Evolutionary conservation across 2,113 vertebrate species (phyloP).

Genomic region (Aegotheles bennettii): DNA sequence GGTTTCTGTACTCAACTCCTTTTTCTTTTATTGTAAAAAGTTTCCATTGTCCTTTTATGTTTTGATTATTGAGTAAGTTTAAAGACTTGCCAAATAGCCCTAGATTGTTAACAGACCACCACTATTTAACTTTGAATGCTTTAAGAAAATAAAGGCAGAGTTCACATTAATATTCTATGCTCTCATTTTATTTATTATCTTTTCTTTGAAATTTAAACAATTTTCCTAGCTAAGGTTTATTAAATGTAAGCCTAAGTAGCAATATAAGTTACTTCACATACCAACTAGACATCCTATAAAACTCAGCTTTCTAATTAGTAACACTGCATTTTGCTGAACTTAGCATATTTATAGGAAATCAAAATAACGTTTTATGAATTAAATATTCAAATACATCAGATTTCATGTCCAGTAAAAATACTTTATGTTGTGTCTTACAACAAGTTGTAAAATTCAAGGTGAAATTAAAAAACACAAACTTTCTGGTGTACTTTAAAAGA

Average conservation of each 20-base stretch:
- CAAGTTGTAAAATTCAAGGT: neutral
- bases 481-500: neutral
- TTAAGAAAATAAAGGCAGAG: slow-evolving; percentile 47
- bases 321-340: slow-evolving; percentile 2
- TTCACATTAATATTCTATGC: slow-evolving; percentile 40
- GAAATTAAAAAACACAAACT: neutral
- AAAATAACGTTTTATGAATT: slow-evolving; percentile 21
- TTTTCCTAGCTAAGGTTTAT: slow-evolving; percentile 48
- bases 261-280: slow-evolving; percentile 35
- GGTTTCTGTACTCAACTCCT: slow-evolving; percentile 46
- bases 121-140: slow-evolving; percentile 55
- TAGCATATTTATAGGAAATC: neutral
- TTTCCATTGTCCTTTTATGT: slow-evolving; percentile 70
- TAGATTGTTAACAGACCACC: slow-evolving; percentile 65
- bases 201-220: slow-evolving; percentile 60
- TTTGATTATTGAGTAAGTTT: slow-evolving; percentile 61
- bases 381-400: slow-evolving; percentile 30
- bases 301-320: slow-evolving; percentile 31
- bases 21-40: slow-evolving; percentile 59
- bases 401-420: slow-evolving; percentile 2
- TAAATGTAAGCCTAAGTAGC: slow-evolving; percentile 42
- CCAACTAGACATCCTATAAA: slow-evolving; percentile 10
- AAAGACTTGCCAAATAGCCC: slow-evolving; percentile 57
- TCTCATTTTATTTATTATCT: slow-evolving; percentile 52
- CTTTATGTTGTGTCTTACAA: neutral